These are phyloP conservation scores for Columba livia DNA, from an alignment of 2,113 vertebrate species.

Conservation along the genomic window DNA sequence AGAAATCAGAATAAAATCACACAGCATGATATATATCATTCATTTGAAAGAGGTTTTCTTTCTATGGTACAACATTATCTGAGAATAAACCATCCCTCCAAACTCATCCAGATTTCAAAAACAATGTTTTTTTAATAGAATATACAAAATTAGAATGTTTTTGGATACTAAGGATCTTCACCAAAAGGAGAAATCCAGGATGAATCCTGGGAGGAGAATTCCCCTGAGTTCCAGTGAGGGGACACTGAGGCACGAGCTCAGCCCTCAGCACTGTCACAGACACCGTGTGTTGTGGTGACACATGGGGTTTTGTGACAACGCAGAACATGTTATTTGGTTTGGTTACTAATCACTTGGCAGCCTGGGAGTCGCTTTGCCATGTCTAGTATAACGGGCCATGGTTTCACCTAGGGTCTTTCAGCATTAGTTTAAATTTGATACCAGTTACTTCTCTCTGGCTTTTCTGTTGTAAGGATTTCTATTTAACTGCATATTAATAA, in stretches of 20 bases:
- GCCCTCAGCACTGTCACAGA: neutral
- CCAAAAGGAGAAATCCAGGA: neutral
- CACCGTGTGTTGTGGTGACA: neutral
- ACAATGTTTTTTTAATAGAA: neutral
- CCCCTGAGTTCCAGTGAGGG: neutral
- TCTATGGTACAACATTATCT: neutral
- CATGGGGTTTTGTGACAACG: fast-evolving
- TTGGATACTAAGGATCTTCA: neutral
- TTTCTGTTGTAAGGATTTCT: neutral
- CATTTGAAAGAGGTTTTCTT: neutral
- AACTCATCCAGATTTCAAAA: neutral
- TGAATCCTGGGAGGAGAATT: neutral
- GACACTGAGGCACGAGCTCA: neutral
- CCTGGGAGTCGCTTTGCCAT: neutral
- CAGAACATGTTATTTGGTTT: neutral
- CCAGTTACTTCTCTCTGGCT: neutral
- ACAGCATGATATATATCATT: neutral
- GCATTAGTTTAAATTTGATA: neutral
- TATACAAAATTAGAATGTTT: neutral
- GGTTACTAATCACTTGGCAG: neutral
- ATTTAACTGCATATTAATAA: neutral
- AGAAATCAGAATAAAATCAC: neutral
- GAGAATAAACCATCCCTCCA: neutral
- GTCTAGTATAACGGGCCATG: neutral
- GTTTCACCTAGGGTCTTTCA: neutral